phyloP scores from a whole-genome alignment of 2,888 invertebrate genomes.

The Troilus luridus region DNA sequence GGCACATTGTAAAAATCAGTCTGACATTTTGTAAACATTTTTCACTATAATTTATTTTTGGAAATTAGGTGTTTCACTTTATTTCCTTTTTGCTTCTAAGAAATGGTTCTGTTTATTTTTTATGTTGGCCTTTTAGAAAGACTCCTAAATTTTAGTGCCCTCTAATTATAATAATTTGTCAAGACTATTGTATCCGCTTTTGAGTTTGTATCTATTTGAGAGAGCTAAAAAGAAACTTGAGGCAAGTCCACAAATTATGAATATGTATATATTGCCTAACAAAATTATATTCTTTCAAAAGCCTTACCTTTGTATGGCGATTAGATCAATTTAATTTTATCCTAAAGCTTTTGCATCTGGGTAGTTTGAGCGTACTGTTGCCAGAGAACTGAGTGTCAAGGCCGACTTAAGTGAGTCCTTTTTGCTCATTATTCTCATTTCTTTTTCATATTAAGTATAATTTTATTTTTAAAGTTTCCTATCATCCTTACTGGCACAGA shows the following conservation, averaged over 20 bases:
- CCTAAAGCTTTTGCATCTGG: background rate
- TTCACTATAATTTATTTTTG: too few relatives aligned
- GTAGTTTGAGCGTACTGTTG: too few relatives aligned
- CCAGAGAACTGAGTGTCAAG: too few relatives aligned
- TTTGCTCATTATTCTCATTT: too few relatives aligned
- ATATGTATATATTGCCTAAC: background rate
- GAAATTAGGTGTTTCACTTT: too few relatives aligned
- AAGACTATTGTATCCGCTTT: background rate
- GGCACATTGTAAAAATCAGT: too few relatives aligned
- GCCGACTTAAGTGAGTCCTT: too few relatives aligned
- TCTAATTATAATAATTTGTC: background rate
- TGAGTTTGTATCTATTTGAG: background rate
- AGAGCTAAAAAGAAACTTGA: background rate
- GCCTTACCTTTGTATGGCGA: background rate
- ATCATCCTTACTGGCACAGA: too few relatives aligned
- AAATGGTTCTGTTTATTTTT: background rate
- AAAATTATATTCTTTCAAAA: background rate
- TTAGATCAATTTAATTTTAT: background rate
- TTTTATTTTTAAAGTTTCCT: too few relatives aligned
- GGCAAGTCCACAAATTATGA: background rate
- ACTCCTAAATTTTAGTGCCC: background rate
- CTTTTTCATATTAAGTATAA: too few relatives aligned
- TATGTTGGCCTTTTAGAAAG: background rate
- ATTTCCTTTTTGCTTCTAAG: background rate
- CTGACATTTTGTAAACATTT: too few relatives aligned